phyloP scores from a whole-genome alignment of 2,888 invertebrate genomes.

The Melikaiella ostensackeni region DNA sequence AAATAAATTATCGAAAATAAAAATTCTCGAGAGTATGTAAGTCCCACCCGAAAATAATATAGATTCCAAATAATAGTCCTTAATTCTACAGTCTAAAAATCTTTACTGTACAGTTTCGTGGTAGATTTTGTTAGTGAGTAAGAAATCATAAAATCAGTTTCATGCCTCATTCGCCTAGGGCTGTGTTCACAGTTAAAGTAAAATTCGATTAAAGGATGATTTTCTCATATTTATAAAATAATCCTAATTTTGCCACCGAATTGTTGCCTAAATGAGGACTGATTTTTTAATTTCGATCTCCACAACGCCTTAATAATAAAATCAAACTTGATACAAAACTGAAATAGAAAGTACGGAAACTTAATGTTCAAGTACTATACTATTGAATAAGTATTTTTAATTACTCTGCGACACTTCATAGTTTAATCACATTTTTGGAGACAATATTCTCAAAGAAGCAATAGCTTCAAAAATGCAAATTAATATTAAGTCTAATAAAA shows the following conservation, averaged over 20 bases:
- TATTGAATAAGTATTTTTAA: background rate
- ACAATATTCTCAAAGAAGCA: background rate
- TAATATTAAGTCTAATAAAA: background rate
- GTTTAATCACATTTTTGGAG: background rate
- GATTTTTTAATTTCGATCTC: background rate
- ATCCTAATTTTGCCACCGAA: background rate
- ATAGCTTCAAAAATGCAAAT: background rate
- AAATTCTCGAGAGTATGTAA: too few relatives aligned
- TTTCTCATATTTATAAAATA: background rate
- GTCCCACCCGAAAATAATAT: too few relatives aligned
- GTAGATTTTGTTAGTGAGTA: background rate
- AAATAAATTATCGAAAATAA: too few relatives aligned
- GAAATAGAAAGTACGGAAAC: background rate
- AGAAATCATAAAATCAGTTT: constrained; percentile 6
- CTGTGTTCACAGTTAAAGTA: background rate
- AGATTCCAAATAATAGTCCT: constrained; percentile 1
- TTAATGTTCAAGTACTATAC: background rate
- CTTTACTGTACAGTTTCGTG: background rate
- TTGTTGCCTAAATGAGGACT: background rate
- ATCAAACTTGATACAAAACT: background rate
- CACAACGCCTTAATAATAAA: background rate
- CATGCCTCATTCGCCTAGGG: background rate
- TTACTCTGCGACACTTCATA: background rate
- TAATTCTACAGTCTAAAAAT: background rate
- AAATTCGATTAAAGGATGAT: background rate